Percentiles rank a stretch among this genome's conserved stretches.
These are phyloP conservation scores for Platalea minor DNA, from an alignment of 2,797 vertebrate genomes.

Conservation along the genomic window DNA sequence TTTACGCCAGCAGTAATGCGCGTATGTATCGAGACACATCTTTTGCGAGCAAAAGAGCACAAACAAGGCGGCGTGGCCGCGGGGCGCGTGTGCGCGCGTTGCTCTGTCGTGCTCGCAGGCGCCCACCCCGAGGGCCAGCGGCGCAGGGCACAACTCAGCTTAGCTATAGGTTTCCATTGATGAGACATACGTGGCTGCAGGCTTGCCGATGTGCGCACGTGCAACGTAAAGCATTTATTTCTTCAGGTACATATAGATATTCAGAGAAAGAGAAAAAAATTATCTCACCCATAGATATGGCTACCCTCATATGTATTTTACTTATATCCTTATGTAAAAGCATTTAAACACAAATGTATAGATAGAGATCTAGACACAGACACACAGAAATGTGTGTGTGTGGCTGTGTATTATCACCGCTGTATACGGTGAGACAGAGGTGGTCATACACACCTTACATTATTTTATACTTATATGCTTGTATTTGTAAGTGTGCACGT, in stretches of 20 bases:
- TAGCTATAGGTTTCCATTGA: fast-evolving
- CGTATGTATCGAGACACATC: too few relatives aligned
- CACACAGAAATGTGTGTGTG: background rate
- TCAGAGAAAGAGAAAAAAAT: background rate
- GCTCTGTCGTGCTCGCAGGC: too few relatives aligned
- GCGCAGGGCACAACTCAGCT: background rate
- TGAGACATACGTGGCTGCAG: fast-evolving
- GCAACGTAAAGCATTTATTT: background rate
- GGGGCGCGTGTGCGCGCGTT: background rate
- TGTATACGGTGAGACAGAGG: background rate
- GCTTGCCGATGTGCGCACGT: too few relatives aligned
- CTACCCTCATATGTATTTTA: background rate
- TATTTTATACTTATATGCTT: background rate
- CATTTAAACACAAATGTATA: background rate
- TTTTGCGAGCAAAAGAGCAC: background rate
- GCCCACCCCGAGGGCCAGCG: background rate
- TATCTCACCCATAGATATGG: fast-evolving
- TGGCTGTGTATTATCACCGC: background rate
- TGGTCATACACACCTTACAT: background rate
- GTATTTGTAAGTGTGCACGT: background rate
- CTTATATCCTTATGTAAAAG: background rate
- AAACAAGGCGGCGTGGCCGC: background rate
- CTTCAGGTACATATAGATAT: background rate
- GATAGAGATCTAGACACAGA: background rate
- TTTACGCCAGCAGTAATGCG: fast-evolving